Percentiles rank a stretch among this genome's conserved stretches.
phyloP scores from a whole-genome alignment of 2,888 invertebrate species.

The Andrena camellia region DNA sequence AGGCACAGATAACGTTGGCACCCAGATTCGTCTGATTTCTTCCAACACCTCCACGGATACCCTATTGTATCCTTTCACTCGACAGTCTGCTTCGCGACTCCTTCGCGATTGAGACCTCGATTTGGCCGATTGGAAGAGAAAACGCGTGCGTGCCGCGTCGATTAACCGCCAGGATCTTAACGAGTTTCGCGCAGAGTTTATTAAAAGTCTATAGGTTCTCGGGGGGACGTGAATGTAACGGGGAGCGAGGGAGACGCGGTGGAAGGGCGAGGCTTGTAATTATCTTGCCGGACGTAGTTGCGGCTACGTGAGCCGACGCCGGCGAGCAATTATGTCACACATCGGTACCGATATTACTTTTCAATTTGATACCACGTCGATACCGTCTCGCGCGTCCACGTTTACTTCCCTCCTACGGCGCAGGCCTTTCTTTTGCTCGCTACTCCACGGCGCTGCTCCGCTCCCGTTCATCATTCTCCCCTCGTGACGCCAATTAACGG shows the following conservation, averaged over 20 bases:
- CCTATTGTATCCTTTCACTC: neutral
- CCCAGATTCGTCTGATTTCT: constrained; percentile 16
- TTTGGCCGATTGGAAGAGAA: constrained; percentile 72
- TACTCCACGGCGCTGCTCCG: constrained; percentile 4
- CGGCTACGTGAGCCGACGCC: constrained; percentile 65
- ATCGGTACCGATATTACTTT: constrained; percentile 68
- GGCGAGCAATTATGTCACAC: constrained; percentile 76
- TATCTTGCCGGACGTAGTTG: constrained; percentile 70
- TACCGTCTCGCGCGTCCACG: constrained; percentile 15
- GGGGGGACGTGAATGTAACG: neutral
- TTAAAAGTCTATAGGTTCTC: constrained; percentile 75
- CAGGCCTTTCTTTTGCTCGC: constrained; percentile 9
- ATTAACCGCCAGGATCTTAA: constrained; percentile 74
- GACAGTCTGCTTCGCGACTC: neutral
- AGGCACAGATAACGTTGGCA: constrained; percentile 12
- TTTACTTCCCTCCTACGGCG: constrained; percentile 23
- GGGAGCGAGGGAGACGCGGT: neutral
- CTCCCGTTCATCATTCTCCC: constrained; percentile 40
- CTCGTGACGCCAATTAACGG: constrained; percentile 64
- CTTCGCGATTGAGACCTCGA: constrained; percentile 70
- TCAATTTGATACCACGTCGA: constrained; percentile 66
- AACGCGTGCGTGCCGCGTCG: constrained; percentile 64
- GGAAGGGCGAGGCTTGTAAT: constrained; percentile 72
- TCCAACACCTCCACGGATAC: neutral
- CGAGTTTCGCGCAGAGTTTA: constrained; percentile 77